phyloP scores from a whole-genome alignment of 2,113 vertebrate species.

The Nibea albiflora region DNA sequence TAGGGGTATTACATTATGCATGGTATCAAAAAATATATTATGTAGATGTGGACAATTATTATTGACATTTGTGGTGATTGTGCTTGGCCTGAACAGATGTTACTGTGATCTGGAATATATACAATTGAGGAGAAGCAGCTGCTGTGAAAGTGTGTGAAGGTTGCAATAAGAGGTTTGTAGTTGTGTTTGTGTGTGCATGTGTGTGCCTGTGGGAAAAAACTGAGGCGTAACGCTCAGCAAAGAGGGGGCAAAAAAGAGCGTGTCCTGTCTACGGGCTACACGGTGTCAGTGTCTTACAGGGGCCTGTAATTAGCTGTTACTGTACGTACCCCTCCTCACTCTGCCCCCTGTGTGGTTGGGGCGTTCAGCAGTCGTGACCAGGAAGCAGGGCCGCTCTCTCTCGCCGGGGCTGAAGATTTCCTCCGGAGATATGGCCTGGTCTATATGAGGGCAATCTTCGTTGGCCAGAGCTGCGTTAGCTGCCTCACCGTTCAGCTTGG shows the following conservation, averaged over 20 bases:
- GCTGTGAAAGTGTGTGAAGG: constrained; percentile 49
- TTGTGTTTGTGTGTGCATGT: constrained; percentile 28
- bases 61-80: constrained; percentile 73
- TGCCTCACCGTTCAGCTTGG: constrained; percentile 98
- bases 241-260: constrained; percentile 15
- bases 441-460: constrained; percentile 99
- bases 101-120: constrained; percentile 53
- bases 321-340: constrained; percentile 99
- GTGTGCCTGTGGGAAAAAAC: constrained; percentile 29
- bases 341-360: constrained; percentile 95
- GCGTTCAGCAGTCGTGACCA: constrained; percentile 97
- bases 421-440: constrained; percentile 98
- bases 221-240: constrained; percentile 63
- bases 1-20: constrained; percentile 72
- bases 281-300: constrained; percentile 76
- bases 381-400: constrained; percentile 98
- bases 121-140: constrained; percentile 69
- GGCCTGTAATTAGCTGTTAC: constrained; percentile 83
- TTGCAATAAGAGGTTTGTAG: constrained; percentile 52
- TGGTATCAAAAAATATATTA: constrained; percentile 81
- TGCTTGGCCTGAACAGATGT: constrained; percentile 71
- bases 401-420: constrained; percentile 96
- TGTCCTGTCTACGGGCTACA: constrained; percentile 66
- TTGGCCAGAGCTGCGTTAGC: constrained; percentile 98
- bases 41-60: constrained; percentile 71